Evolutionary conservation across 35 echinoderm and acorn worm species (phyloP), one percentile per base, ranked within the genome.

Genomic region (Holothuria glaberrima): DNA sequence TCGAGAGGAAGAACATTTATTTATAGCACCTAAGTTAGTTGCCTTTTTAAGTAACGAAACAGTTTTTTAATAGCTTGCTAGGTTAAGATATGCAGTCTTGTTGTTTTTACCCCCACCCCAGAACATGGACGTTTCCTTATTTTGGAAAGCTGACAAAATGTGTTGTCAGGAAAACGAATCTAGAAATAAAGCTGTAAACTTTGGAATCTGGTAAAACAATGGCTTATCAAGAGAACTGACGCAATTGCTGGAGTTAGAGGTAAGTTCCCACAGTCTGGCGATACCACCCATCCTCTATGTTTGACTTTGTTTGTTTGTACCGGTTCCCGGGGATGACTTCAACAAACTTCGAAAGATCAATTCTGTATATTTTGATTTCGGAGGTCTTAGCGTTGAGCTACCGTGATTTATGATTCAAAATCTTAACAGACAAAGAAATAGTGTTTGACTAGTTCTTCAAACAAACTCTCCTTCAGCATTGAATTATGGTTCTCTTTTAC

Each of bases 361-460:
- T 33, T 24, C n/a, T 94, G 93, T 94, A 91, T 94, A 94, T 94
- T 94, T 94, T 91, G 89, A 91, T 94, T 94, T 84, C 85, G 48
- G 24, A 58, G 80, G 80, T 84, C 80, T 84, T 58, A 61, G 80
- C 80, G 33, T 59, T 46, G 80, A 30, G 18, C 56, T 56, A 22
- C 9, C 54, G 9, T 84, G 80, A 84, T 84, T 84, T 84, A 84
- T 84, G 12, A 32, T 59, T 30, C 2, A 19, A 28, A 19, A 63
- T 84, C 80, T 84, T 58, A 59, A 84, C 80, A 84, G 80, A 84
- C 80, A 84, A 84, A 84, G 80, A 84, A 84, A 84, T 84, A 84
- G 14, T 84, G 24, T 61, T 84, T 61, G 80, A 61, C 52, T 84
- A 33, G 54, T 63, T 84, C 57, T 12, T 84, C 80, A 84, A 84